Evolutionary conservation across 2,113 vertebrate genomes (phyloP), one percentile per base, ranked within the genome.

Genomic region (Phoenicopterus ruber): DNA sequence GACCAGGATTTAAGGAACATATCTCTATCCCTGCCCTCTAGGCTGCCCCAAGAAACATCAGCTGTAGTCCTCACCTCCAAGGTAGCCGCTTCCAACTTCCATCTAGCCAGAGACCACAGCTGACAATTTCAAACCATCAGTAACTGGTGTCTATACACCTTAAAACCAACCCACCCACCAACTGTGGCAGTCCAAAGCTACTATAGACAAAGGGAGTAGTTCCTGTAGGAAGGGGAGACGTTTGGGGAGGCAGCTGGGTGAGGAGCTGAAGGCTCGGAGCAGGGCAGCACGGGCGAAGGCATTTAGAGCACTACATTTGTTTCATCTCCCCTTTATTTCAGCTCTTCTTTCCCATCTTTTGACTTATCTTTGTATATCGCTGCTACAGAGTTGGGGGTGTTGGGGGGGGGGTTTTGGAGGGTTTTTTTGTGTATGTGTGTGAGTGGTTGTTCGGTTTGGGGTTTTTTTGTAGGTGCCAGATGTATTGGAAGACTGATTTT

Each of bases 141-240:
- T 11, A 70, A 44, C 42, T 12, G 11, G 9, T 20, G 7, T 32
- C 29, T 29, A 10, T 2, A 31, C 11, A 50, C 6, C 15, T 49
- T 42, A 25, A 54, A 74, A 46, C n/a, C n/a, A 31, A 2, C 5
- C 5, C 49, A 21, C 18, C 18, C 49, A n/a, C n/a, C n/a, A n/a
- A n/a, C 52, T 13, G 2, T 14, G 18, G 22, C 10, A 16, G 25
- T 10, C 11, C 32, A 72, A 67, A 67, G 34, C 13, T 15, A 20
- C 17, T 54, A n/a, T n/a, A n/a, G n/a, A 21, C 42, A 24, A 38
- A 50, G 40, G 4, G 1, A 46, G 21, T 20, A 1, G 0, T 32
- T 58, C 21, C 13, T 5, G 5, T 7, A 40, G 36, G 38, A 80
- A 59, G 4, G 24, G 17, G 19, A 47, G 20, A 19, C n/a, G n/a